Percentiles rank a stretch among this genome's conserved stretches.
Conservation (phyloP, 2,797 vertebrate genomes). For the Mormyrops attenuatus region DNA sequence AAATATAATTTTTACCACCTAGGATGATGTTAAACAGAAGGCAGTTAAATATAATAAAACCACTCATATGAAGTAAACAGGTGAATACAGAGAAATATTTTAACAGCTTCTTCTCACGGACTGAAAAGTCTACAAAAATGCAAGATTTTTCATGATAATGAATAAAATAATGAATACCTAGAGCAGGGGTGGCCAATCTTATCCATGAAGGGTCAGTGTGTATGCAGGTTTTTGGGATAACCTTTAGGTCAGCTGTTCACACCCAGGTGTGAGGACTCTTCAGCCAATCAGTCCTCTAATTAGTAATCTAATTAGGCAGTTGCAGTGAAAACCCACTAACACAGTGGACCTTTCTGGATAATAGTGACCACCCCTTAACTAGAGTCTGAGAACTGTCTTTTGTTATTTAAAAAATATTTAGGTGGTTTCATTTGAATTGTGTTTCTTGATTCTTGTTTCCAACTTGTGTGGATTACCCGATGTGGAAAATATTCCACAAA, state of each 20-base stretch:
- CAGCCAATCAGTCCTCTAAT: not conserved
- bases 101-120: not conserved
- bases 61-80: not conserved
- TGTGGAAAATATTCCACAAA: not conserved
- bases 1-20: conserved; percentile 8
- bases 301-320: not conserved
- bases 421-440: not conserved
- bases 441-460: not conserved
- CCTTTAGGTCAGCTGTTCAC: not conserved
- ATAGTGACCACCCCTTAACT: not conserved
- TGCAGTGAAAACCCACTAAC: not conserved
- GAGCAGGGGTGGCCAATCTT: not conserved
- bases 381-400: not conserved
- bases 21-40: not conserved
- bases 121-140: not conserved
- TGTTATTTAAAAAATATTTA: not conserved
- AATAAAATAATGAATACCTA: not conserved
- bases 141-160: not conserved
- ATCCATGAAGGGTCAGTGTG: not conserved
- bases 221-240: not conserved
- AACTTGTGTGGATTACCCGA: not conserved
- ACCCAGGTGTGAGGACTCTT: not conserved
- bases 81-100: not conserved
- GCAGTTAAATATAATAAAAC: not conserved
- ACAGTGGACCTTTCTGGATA: not conserved